Base-by-base conservation (phyloP, 2,113 vertebrate genomes). In the Hydrolagus affinis region DNA sequence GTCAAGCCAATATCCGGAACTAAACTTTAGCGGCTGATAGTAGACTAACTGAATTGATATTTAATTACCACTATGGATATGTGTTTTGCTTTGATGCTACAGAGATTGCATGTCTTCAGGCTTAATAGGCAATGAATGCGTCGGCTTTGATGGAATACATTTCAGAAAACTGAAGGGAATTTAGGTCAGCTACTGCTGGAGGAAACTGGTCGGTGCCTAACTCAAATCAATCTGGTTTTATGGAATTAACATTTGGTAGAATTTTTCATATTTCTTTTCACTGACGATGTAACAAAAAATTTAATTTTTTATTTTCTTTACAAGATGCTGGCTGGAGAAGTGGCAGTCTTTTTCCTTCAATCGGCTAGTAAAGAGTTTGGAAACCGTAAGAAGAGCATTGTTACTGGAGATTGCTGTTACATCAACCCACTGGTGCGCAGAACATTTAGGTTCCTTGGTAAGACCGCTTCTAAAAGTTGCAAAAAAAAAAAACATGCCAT, bases 381-480 rank as follows among this genome's bases (percentile, higher is more conserved):
- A 92, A 95, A 94, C 77, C 96, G 96, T 86, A 96, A 98, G 91
- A 98, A 97, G 94, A 97, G 95, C 3, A 94, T 99, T 88, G 93
- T 96, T 90, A 97, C 95, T 0, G 98, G 98, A 90, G 98, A 99
- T 92, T 99, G 97, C 93, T 99, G 97, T 91, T 98, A 98, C 88
- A 96, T 98, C 91, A 99, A 98, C 87, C 97, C 97, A 30, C 89
- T 99, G 90, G 96, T 98, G 87, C 95, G 97, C 89, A 93, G 97
- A 89, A 98, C 96, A 85, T 95, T 98, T 90, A 95, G 97, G 89
- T 98, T 99, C 91, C 95, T 99, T 59, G 97, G 97, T 99, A 93
- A 87, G 96, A 94, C 17, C 19, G 72, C 0, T 0, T 72, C 64
- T 80, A 32, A 44, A 83, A 68, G 78, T 83, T 83, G 25, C 17